Evolutionary conservation across 2,113 vertebrate genomes (phyloP), one percentile per base, ranked within the genome.

Genomic region (Hippocampus comes): DNA sequence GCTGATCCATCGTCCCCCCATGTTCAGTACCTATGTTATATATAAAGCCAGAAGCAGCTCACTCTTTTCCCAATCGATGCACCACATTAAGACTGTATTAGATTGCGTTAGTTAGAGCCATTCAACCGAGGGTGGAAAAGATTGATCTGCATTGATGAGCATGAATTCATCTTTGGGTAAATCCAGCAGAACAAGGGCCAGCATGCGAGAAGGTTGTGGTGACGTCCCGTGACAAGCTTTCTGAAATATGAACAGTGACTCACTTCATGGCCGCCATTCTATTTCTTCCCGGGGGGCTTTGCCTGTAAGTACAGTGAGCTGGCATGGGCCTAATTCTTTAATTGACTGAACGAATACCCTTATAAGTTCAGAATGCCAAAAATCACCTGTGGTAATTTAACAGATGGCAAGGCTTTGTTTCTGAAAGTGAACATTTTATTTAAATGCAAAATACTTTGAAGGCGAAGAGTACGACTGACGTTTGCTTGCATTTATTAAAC

Each of bases 161-260:
- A 86, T 86, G 88, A 90, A 92, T 89, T 87, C 88, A 86, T 85
- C 91, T 90, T 80, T 46, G 66, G 80, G 86, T 88, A 83, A 90
- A 91, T 92, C 79, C 79, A 72, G 86, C 59, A 56, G 78, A 88
- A 84, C 74, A 61, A 72, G 68, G 71, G 65, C 42, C 73, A 68
- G 77, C 74, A 71, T 76, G 60, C 68, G 23, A 27, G 72, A 75
- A 67, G 76, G 67, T 43, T 79, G 51, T 73, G 69, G 71, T 73
- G 60, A 78, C 46, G 73, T 74, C 70, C 66, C 43, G 59, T 20
- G 65, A 74, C 81, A 20, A 74, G 60, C 60, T 65, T 80, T 68
- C 53, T 63, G 42, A 71, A 82, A 72, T 71, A 77, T 63, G 43
- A 64, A 48, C 51, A 72, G 9, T 23, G 42, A 70, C 25, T 71